phyloP scores from a whole-genome alignment of 2,113 vertebrate genomes.

The Lophochroa leadbeateri region DNA sequence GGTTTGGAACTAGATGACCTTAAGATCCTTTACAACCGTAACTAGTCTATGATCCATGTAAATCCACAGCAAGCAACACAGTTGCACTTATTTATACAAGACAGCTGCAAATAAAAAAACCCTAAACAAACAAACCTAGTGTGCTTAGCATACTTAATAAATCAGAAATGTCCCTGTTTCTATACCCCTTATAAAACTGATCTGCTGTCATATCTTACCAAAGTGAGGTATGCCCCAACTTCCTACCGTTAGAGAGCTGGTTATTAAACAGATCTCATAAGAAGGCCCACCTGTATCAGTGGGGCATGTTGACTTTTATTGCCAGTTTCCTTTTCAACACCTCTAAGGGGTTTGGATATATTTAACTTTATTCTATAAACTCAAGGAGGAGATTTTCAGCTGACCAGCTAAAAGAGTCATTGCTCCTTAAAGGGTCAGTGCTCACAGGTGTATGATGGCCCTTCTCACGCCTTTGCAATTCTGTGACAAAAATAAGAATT shows the following conservation, averaged over 20 bases:
- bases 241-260: background rate
- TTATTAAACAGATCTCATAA: background rate
- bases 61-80: background rate
- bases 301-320: background rate
- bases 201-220: background rate
- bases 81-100: background rate
- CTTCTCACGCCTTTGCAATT: background rate
- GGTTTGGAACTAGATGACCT: background rate
- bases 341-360: background rate
- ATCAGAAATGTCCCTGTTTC: background rate
- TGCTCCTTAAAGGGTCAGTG: background rate
- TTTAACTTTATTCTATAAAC: background rate
- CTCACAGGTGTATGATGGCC: background rate
- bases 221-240: background rate
- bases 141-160: background rate
- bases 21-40: background rate
- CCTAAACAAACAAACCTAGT: background rate
- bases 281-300: background rate
- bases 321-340: background rate
- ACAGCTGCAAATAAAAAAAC: background rate
- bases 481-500: background rate
- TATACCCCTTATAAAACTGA: background rate
- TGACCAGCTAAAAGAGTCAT: background rate
- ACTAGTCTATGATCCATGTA: background rate
- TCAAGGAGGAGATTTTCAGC: background rate